A percentile compares a stretch with the other conserved stretches of the same genome.
Conservation (phyloP, 2,113 vertebrate species). For the Danionella cerebrum region DNA sequence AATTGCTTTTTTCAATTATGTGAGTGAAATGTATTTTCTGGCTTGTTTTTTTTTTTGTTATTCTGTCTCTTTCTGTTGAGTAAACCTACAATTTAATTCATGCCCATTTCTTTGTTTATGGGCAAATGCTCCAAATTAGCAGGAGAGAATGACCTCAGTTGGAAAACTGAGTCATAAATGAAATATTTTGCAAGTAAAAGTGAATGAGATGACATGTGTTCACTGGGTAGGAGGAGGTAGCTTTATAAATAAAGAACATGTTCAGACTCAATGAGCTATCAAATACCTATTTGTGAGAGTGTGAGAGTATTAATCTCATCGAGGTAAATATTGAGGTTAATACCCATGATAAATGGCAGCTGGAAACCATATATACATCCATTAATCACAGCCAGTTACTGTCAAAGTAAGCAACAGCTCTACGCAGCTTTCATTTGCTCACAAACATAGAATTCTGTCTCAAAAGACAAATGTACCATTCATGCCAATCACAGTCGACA, state of each 20-base stretch:
- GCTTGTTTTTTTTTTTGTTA: no score
- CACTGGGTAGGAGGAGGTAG: background rate
- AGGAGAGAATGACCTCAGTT: no score
- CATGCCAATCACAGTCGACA: constrained; percentile 53
- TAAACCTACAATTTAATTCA: no score
- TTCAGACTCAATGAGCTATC: background rate
- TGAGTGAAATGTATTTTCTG: no score
- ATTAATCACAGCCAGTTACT: constrained; percentile 72
- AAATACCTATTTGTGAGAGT: constrained; percentile 2
- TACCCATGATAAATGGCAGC: constrained; percentile 71
- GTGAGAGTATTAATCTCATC: constrained; percentile 43
- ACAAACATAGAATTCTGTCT: constrained; percentile 43
- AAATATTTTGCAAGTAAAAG: background rate
- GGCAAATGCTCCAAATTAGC: no score
- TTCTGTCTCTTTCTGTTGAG: no score
- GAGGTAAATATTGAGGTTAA: constrained; percentile 75
- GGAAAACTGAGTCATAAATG: no score
- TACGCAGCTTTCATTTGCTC: constrained; percentile 42
- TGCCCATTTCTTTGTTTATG: no score
- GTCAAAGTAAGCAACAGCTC: constrained; percentile 61
- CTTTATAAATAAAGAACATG: background rate
- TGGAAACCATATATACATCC: constrained; percentile 66
- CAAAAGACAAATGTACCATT: constrained; percentile 65
- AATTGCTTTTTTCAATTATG: no score
- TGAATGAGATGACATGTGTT: background rate